These are phyloP conservation scores for Palaemon carinicauda DNA, from an alignment of 1,140 invertebrate species.

Conservation along the genomic window DNA sequence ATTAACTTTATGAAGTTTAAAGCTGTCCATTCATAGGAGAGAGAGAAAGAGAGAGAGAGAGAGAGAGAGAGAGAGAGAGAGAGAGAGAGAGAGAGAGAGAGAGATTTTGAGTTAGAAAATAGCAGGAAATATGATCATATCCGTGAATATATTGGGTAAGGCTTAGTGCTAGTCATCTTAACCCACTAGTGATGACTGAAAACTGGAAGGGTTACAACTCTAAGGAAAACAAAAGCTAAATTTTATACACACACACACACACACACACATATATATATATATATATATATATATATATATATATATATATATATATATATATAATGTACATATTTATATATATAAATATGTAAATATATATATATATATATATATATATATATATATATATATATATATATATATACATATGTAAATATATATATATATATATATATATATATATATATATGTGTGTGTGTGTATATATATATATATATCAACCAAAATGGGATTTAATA, in stretches of 20 bases:
- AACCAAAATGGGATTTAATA: too few relatives aligned
- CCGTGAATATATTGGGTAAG: not conserved
- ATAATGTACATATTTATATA: not conserved
- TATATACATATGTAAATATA: not conserved
- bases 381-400: not conserved
- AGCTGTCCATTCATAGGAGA: not conserved
- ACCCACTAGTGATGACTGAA: too few relatives aligned
- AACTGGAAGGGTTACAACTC: too few relatives aligned
- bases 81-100: not conserved
- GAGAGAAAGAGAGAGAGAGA: not conserved
- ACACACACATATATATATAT: not conserved
- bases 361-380: conserved; percentile 12
- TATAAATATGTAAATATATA: not conserved
- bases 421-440: not conserved
- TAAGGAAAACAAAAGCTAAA: too few relatives aligned
- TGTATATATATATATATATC: not conserved
- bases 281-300: not conserved
- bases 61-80: not conserved
- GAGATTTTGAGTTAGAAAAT: not conserved
- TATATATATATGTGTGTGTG: not conserved
- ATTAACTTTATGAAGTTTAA: not conserved
- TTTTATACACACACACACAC: too few relatives aligned
- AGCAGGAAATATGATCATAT: not conserved
- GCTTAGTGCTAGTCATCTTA: too few relatives aligned
- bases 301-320: not conserved